Evolutionary conservation across 2,797 vertebrate genomes (phyloP), one percentile per base, ranked within the genome.

Genomic region (Picus viridis): DNA sequence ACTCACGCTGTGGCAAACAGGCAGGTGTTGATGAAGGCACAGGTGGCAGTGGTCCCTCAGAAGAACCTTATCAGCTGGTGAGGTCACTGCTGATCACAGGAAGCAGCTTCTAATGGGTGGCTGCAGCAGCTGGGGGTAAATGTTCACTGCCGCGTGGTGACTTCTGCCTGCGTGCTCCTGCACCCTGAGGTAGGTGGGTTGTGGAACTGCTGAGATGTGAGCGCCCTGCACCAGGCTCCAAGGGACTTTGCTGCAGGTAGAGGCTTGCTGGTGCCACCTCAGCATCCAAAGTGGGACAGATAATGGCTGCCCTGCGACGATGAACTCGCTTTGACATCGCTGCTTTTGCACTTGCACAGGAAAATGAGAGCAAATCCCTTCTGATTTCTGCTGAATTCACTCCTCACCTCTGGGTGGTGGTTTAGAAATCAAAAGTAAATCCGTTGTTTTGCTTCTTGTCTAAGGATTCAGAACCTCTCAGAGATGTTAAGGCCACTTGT

Each of bases 371-470:
- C 30, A 88, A 94, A 89, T 90, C 84, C 90, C 4, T 84, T 83
- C 70, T 13, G 68, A 79, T 91, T 95, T 83, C 76, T 91, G 89
- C 91, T 74, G 92, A 89, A 88, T 92, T 94, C 90, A 70, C 76
- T 91, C 58, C 88, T 94, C 89, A 94, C 93, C 94, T 94, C 89
- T 88, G 87, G 85, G 79, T 88, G 83, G 71, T 93, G 88, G 72
- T 93, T 71, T 43, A 83, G 83, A 94, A 96, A 91, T 90, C 83
- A 85, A 91, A 94, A 93, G 71, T 54, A 80, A 79, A 82, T 86
- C 93, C 71, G 45, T 64, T 90, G 45, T 88, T 84, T 72, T 83
- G 58, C 88, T 74, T 79, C 91, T 74, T 88, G 69, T 91, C 84
- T 94, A 84, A 94, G 88, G 83, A 85, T 76, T 78, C 8, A 7